These are phyloP conservation scores for Arge pagana DNA, from an alignment of 2,888 invertebrate genomes.

Conservation along the genomic window DNA sequence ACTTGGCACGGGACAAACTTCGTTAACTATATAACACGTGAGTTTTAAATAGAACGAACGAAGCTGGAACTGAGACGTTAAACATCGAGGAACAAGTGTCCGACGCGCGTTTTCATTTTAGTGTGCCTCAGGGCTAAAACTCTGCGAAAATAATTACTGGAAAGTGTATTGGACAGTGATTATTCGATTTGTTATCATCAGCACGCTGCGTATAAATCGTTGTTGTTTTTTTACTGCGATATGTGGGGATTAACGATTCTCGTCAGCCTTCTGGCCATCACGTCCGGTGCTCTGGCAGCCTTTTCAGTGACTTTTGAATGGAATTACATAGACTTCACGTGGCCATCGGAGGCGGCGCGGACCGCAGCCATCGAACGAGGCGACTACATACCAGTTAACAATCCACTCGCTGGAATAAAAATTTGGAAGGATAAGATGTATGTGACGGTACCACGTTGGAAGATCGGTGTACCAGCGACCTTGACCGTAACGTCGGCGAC, in stretches of 20 bases:
- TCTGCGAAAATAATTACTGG: neutral
- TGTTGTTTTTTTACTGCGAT: too few relatives aligned
- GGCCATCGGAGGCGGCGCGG: slow-evolving; percentile 65
- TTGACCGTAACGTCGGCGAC: slow-evolving; percentile 64
- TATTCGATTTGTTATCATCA: neutral
- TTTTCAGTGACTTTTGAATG: slow-evolving; percentile 76
- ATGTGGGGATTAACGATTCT: slow-evolving; percentile 30
- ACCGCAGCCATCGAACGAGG: slow-evolving; percentile 63
- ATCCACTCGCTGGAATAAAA: slow-evolving; percentile 71
- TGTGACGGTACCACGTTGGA: slow-evolving; percentile 72
- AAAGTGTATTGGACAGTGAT: neutral
- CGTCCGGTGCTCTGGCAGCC: slow-evolving; percentile 23
- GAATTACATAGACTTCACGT: slow-evolving; percentile 72
- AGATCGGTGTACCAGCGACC: slow-evolving; percentile 73
- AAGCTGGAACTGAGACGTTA: slow-evolving; percentile 1
- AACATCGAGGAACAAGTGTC: slow-evolving; percentile 20
- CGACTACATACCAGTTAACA: slow-evolving; percentile 70
- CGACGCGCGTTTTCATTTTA: neutral
- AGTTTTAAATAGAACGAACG: slow-evolving; percentile 16
- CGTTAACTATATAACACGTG: slow-evolving; percentile 29
- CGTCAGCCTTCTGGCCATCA: slow-evolving; percentile 25
- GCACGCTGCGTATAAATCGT: too few relatives aligned
- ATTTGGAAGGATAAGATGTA: slow-evolving; percentile 70
- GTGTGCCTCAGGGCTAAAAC: neutral
- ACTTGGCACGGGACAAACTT: slow-evolving; percentile 25